These are phyloP conservation scores for Phacellophora camtschatica DNA, from an alignment of 30 jellyfish, hydroid and myxozoan genomes.

Conservation along the genomic window DNA sequence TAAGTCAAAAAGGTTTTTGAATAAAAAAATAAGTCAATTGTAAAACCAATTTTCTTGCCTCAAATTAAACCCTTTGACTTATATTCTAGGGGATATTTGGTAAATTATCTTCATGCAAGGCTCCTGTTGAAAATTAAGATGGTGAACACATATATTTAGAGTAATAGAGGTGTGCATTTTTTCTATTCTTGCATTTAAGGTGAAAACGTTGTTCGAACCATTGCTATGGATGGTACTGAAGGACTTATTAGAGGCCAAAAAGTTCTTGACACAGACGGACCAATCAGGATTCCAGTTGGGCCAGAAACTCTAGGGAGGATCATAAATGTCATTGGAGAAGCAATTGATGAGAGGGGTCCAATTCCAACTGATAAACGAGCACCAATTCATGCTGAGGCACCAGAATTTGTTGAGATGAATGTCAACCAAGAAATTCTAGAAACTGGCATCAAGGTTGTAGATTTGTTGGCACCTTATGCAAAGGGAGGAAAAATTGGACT, in stretches of 20 bases:
- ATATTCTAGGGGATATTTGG: no score
- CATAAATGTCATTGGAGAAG: conserved; percentile 99
- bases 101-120: no score
- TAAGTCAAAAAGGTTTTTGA: no score
- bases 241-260: conserved; percentile 99
- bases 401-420: conserved; percentile 99
- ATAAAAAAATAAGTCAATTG: no score
- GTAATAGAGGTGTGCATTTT: not conserved
- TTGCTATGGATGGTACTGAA: conserved; percentile 99
- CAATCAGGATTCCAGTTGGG: conserved; percentile 99
- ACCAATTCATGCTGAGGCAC: conserved; percentile 99
- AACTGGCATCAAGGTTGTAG: conserved; percentile 99
- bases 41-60: no score
- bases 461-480: conserved; percentile 99
- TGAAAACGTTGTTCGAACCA: conserved; percentile 99
- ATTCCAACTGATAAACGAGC: conserved; percentile 92
- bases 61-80: no score
- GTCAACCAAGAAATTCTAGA: conserved; percentile 98
- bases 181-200: conserved; percentile 46
- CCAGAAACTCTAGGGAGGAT: conserved; percentile 99
- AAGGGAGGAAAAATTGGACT: conserved; percentile 99
- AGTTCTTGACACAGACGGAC: conserved; percentile 96
- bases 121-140: no score
- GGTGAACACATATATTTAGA: not conserved
- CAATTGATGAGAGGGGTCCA: conserved; percentile 99